Conservation (phyloP, 2,113 vertebrate genomes). For the Cheilinus undulatus region DNA sequence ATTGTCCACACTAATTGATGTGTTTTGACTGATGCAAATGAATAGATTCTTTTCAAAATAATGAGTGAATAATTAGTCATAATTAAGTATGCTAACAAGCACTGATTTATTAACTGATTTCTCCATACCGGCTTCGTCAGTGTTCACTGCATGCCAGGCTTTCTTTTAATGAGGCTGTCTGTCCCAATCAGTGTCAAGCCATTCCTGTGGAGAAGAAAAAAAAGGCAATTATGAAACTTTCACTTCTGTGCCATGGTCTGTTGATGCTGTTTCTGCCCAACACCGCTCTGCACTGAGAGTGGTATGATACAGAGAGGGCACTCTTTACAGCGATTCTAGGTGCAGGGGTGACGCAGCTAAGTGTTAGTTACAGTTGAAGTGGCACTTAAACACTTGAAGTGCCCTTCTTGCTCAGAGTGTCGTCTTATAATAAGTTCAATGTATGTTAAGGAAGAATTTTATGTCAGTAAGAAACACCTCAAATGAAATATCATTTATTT, state of each 20-base stretch:
- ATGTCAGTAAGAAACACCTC: neutral
- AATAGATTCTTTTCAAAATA: constrained; percentile 75
- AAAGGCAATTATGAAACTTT: constrained; percentile 71
- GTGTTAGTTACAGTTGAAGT: neutral
- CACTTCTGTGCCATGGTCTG: constrained; percentile 48
- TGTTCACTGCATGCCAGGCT: constrained; percentile 68
- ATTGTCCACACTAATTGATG: constrained; percentile 61
- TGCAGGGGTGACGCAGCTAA: neutral
- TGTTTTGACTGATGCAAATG: constrained; percentile 69
- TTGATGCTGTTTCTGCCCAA: constrained; percentile 43
- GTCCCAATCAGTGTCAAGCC: constrained; percentile 76
- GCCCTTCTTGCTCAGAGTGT: constrained; percentile 2
- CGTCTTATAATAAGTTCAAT: neutral
- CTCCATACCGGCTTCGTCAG: constrained; percentile 68
- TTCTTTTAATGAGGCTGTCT: constrained; percentile 78
- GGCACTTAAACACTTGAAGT: constrained; percentile 1
- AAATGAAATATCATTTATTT: neutral
- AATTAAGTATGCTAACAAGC: constrained; percentile 76
- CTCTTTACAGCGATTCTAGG: constrained; percentile 20
- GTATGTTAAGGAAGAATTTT: neutral
- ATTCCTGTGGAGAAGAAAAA: constrained; percentile 53
- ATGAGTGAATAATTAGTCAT: constrained; percentile 77
- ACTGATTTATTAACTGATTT: constrained; percentile 75
- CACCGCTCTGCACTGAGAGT: constrained; percentile 23
- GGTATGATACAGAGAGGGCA: constrained; percentile 23